Evolutionary conservation across 2,113 vertebrate species (phyloP), one percentile per base, ranked within the genome.

Genomic region (Trachemys scripta): DNA sequence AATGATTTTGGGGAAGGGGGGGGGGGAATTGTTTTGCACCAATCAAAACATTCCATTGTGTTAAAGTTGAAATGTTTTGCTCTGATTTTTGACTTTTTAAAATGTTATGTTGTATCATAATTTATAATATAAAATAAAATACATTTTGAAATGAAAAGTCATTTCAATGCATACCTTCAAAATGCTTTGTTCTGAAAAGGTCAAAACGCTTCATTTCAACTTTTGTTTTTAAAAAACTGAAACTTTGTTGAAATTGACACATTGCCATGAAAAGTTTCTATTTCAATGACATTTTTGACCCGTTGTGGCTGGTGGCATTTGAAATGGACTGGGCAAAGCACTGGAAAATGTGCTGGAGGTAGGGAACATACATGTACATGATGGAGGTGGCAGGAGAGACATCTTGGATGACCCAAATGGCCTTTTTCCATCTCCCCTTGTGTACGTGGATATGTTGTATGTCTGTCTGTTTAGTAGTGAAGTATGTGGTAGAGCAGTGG

Each of bases 281-380:
- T 38, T 72, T 72, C 17, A 72, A 35, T 38, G 65, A 72, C 9
- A 38, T n/a, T 20, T 72, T 72, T 20, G 65, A 72, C 17, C 8
- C 1, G 2, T 8, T n/a, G 9, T 20, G n/a, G n/a, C 19, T 8
- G 24, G 42, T 5, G 51, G 25, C 0, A 1, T 59, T 56, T 62
- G 76, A 13, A 10, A 3, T 0, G 16, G 7, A 8, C 11, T 45
- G 14, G 31, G 27, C 49, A 2, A 92, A 91, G 83, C 51, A 50
- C 22, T 16, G 14, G 50, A 11, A 45, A 56, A 53, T 0, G 5
- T 8, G 27, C 8, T 16, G 42, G 11, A 75, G 85, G 24, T 0
- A 22, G 59, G 54, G 31, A 78, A 83, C 42, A 78, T 16, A 45
- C 42, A 27, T 76, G 42, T 47, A 8, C 20, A 62, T 38, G 27